Base-by-base conservation (phyloP, 2,113 vertebrate species). In the Crypturellus undulatus region DNA sequence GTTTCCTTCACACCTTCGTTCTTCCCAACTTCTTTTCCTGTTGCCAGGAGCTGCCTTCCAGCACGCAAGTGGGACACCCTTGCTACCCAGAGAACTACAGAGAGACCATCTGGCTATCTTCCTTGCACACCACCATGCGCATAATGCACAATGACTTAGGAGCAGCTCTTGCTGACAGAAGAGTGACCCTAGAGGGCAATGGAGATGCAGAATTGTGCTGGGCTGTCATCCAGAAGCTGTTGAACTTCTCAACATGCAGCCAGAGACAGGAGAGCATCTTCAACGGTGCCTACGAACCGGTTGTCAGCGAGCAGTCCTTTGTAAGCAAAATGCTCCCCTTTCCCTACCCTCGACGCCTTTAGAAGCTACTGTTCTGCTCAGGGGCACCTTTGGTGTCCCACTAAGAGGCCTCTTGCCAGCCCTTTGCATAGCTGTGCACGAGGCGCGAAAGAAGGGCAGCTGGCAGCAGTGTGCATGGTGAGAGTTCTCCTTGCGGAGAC, bases 71-170 rank as follows among this genome's bases (percentile, higher is more conserved):
- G 3, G 34, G 10, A 2, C 97, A 98, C 34, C 98, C 98, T 28
- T 98, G 98, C 92, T 98, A 98, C 60, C 97, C 98, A 3, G 65
- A 16, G 15, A 96, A 84, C 56, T 98, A 98, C 95, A 65, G 3
- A 3, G 81, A 97, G 47, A 92, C 6, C 3, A 0, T 98, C 62
- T 87, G 30, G 1, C 62, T 94, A 65, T 85, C 90, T 14, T 93
- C 97, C 21, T 62, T 98, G 87, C 73, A 83, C 47, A 40, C 84
- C 89, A 98, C 97, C 34, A 97, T 97, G 54, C 98, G 98, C 85
- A 93, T 96, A 1, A 25, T 20, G 38, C 6, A 3, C 7, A 58
- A 58, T 0, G 18, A 70, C 20, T 26, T 26, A 3, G 69, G 18
- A 40, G 68, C 54, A 56, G 1, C 56, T 12, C n/a, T 3, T 0